A percentile compares a stretch with the other conserved stretches of the same genome.
phyloP scores from a whole-genome alignment of 2,113 vertebrate genomes.

The Mastomys natalensis region DNA sequence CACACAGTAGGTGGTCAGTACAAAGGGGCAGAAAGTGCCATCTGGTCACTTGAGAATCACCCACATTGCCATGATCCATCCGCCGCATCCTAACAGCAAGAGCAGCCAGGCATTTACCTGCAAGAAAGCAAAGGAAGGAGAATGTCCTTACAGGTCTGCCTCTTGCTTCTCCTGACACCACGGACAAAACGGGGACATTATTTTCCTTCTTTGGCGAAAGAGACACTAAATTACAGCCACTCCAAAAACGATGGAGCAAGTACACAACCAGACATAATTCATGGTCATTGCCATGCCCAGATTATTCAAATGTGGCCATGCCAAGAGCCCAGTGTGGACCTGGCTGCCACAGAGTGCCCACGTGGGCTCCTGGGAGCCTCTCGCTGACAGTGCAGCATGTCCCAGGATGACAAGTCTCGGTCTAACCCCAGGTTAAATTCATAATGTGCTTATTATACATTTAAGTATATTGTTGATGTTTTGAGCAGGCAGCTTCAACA shows the following conservation, averaged over 20 bases:
- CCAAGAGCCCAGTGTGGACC: neutral
- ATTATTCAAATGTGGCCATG: conserved; percentile 19
- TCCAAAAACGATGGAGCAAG: neutral
- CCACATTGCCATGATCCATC: neutral
- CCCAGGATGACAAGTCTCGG: conserved; percentile 52
- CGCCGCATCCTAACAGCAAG: neutral
- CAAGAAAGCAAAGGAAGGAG: neutral
- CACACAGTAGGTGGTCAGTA: neutral
- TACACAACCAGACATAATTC: conserved; percentile 25
- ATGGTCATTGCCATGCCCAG: neutral
- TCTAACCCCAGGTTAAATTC: conserved; percentile 69
- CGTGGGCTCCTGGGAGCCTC: conserved; percentile 56
- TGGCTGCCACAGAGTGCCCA: neutral
- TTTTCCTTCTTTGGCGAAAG: neutral
- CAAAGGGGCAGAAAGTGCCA: neutral
- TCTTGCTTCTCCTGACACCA: neutral
- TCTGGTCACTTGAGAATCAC: neutral
- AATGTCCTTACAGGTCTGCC: neutral
- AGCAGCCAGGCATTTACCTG: neutral
- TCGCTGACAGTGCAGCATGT: neutral
- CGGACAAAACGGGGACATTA: neutral
- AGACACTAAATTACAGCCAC: conserved; percentile 15
- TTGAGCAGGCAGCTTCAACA: conserved; percentile 65
- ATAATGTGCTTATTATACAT: conserved; percentile 75
- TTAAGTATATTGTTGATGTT: conserved; percentile 75